A percentile compares a stretch with the other conserved stretches of the same genome.
Evolutionary conservation across 1,140 invertebrate genomes (phyloP).

Genomic region (Cyrtorhinus lividipennis): DNA sequence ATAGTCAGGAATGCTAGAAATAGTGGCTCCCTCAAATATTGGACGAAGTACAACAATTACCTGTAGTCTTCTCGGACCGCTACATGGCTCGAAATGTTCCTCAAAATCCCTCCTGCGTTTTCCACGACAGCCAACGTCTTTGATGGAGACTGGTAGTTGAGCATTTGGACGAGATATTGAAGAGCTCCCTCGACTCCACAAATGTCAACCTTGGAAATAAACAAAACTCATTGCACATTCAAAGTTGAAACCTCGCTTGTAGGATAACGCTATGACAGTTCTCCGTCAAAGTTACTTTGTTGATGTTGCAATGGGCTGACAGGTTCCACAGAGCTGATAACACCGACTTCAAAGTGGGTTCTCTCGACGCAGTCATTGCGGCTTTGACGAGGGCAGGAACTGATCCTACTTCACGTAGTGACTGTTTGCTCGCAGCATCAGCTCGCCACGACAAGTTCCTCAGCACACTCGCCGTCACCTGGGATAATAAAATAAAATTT

Average conservation of each 20-base stretch:
- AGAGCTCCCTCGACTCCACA: conserved; percentile 76
- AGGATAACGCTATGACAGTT: too few relatives aligned
- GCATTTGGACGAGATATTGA: conserved; percentile 74
- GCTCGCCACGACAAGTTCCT: conserved; percentile 94
- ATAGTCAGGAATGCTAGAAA: not conserved
- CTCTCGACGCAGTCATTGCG: conserved; percentile 79
- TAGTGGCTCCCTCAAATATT: not conserved
- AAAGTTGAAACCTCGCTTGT: too few relatives aligned
- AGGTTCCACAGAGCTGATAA: conserved; percentile 93
- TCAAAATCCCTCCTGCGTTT: conserved; percentile 85
- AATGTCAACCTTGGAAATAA: conserved; percentile 55
- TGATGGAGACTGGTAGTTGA: conserved; percentile 74
- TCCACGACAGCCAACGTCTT: conserved; percentile 83
- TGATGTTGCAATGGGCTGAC: conserved; percentile 85
- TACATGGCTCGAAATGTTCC: conserved; percentile 90
- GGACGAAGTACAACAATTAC: too few relatives aligned
- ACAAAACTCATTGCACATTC: too few relatives aligned
- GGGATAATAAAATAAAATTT: conserved; percentile 6
- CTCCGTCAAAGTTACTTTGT: too few relatives aligned
- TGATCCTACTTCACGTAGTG: conserved; percentile 77
- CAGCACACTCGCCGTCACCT: conserved; percentile 80
- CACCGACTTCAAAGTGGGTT: conserved; percentile 87
- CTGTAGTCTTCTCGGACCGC: conserved; percentile 80
- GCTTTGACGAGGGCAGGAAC: conserved; percentile 71
- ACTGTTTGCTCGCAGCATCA: conserved; percentile 77